Evolutionary conservation across 2,797 vertebrate species (phyloP).

Genomic region (Mastacembelus armatus): DNA sequence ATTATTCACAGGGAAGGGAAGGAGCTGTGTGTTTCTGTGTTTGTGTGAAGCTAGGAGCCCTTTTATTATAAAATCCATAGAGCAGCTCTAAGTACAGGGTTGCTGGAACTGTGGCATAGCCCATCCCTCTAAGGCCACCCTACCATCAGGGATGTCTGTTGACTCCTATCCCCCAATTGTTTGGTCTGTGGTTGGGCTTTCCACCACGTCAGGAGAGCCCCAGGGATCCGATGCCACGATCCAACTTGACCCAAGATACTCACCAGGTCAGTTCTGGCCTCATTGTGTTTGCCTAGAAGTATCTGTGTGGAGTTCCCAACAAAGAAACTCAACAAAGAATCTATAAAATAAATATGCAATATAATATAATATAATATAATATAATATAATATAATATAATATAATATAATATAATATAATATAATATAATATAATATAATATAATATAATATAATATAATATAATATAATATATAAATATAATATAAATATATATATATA

Average conservation of each 20-base stretch:
- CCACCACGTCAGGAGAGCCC: constrained; percentile 53
- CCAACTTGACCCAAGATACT: constrained; percentile 59
- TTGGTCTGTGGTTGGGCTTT: constrained; percentile 71
- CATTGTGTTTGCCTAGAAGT: constrained; percentile 36
- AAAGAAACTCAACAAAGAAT: too few relatives aligned
- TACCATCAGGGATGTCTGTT: constrained; percentile 73
- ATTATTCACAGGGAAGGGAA: constrained; percentile 76
- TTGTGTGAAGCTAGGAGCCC: constrained; percentile 67
- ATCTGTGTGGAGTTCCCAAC: constrained; percentile 27
- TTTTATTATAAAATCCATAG: constrained; percentile 82
- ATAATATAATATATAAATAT: too few relatives aligned
- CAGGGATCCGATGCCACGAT: constrained; percentile 57
- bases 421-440: too few relatives aligned
- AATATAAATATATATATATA: too few relatives aligned
- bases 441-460: too few relatives aligned
- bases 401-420: too few relatives aligned
- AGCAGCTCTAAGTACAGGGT: constrained; percentile 81
- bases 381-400: too few relatives aligned
- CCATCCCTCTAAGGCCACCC: constrained; percentile 74
- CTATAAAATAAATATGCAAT: too few relatives aligned
- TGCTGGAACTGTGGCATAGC: constrained; percentile 69
- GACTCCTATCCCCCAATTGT: constrained; percentile 72
- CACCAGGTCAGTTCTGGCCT: constrained; percentile 38
- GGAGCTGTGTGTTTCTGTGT: constrained; percentile 69
- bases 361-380: too few relatives aligned